A percentile compares a stretch with the other conserved stretches of the same genome.
Conservation (phyloP, 2,113 vertebrate genomes). For the Gymnogyps californianus region DNA sequence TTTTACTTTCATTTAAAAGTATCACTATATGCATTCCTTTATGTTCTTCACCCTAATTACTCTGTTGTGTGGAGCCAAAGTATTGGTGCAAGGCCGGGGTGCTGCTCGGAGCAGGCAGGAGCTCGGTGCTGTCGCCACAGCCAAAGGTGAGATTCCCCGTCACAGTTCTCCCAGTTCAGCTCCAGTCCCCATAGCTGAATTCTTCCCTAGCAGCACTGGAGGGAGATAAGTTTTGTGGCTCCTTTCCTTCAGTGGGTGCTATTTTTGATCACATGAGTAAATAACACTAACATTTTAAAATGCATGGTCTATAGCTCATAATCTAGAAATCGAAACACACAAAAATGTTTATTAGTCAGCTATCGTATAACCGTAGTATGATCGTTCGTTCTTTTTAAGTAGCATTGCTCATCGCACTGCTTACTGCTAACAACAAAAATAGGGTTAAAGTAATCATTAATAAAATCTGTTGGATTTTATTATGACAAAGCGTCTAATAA, state of each 20-base stretch:
- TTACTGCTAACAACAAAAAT: neutral
- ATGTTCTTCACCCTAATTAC: neutral
- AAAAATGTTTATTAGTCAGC: neutral
- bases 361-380: fast-evolving
- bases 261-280: neutral
- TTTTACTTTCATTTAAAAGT: neutral
- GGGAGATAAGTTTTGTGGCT: neutral
- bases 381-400: neutral
- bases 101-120: neutral
- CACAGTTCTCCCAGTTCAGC: neutral
- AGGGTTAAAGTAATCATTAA: neutral
- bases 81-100: neutral
- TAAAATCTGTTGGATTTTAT: neutral
- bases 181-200: neutral
- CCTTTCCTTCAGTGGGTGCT: neutral
- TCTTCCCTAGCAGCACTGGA: neutral
- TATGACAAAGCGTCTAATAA: neutral
- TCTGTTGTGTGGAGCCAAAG: neutral
- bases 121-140: fast-evolving
- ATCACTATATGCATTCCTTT: neutral
- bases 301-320: neutral
- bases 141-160: neutral
- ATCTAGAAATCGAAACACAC: neutral
- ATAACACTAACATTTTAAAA: neutral
- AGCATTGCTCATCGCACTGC: neutral